A percentile compares a stretch with the other conserved stretches of the same genome.
These are phyloP conservation scores for Hyperopisus bebe DNA, from an alignment of 2,113 vertebrate species.

Conservation along the genomic window DNA sequence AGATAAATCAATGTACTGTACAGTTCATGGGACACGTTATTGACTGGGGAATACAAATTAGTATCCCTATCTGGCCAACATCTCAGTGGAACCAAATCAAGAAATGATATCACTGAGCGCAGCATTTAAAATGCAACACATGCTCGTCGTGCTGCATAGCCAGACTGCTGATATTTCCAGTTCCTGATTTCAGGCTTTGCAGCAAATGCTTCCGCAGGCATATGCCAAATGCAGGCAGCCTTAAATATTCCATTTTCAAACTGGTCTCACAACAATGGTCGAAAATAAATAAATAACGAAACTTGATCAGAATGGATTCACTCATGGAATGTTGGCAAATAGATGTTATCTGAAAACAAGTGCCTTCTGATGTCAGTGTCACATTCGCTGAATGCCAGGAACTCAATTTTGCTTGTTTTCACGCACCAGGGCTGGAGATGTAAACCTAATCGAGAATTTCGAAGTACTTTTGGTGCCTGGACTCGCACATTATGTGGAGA, in stretches of 20 bases:
- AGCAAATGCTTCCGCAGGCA: background rate
- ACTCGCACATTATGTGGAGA: slow-evolving; percentile 19
- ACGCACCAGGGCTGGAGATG: slow-evolving; percentile 35
- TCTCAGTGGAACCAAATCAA: background rate
- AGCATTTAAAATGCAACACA: background rate
- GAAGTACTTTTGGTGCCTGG: slow-evolving; percentile 34
- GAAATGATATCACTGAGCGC: background rate
- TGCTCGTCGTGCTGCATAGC: background rate
- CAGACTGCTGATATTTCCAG: background rate
- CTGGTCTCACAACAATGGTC: slow-evolving; percentile 3
- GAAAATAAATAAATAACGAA: slow-evolving; percentile 23
- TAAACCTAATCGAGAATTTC: slow-evolving; percentile 47
- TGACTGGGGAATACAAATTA: background rate
- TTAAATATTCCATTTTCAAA: slow-evolving; percentile 24
- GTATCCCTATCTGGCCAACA: background rate
- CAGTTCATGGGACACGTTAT: background rate
- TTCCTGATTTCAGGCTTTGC: slow-evolving; percentile 3
- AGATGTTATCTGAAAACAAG: slow-evolving; percentile 41
- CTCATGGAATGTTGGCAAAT: slow-evolving; percentile 44
- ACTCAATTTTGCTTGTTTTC: slow-evolving; percentile 46
- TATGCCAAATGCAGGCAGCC: background rate
- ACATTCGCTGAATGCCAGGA: slow-evolving; percentile 23
- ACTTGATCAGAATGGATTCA: slow-evolving; percentile 34
- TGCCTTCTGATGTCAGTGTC: slow-evolving; percentile 40
- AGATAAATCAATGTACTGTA: background rate